phyloP scores from a whole-genome alignment of 2,888 invertebrate genomes.

The Schrankia costaestrigalis region DNA sequence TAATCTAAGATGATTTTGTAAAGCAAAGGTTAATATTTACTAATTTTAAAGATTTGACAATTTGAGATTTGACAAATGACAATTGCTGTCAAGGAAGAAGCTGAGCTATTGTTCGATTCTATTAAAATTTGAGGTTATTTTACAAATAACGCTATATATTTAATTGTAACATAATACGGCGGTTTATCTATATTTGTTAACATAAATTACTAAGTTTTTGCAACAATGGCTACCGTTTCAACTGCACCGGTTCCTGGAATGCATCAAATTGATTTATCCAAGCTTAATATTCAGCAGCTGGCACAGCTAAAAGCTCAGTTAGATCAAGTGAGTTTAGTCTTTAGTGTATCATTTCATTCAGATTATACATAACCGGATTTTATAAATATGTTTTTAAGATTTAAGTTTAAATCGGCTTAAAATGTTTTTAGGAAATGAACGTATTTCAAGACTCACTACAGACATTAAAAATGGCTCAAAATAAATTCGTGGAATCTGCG shows the following conservation, averaged over 20 bases:
- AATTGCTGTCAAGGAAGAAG: no score
- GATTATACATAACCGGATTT: not conserved
- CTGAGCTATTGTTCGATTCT: no score
- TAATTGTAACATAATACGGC: no score
- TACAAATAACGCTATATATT: conserved; percentile 13
- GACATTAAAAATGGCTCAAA: conserved; percentile 93
- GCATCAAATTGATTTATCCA: conserved; percentile 90
- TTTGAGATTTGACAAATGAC: no score
- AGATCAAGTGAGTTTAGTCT: conserved; percentile 83
- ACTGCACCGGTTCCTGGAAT: conserved; percentile 82
- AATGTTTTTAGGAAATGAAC: conserved; percentile 85
- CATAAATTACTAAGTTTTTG: conserved; percentile 13
- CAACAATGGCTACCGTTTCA: conserved; percentile 82
- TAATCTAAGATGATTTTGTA: no score
- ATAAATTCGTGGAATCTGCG: conserved; percentile 93
- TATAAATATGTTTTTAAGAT: not conserved
- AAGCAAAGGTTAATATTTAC: no score
- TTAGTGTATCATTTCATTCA: not conserved
- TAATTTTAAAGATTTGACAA: no score
- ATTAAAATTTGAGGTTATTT: conserved; percentile 27
- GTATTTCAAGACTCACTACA: conserved; percentile 95
- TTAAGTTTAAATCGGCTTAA: not conserved
- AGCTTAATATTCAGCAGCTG: conserved; percentile 89
- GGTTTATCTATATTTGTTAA: no score
- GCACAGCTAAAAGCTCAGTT: conserved; percentile 92